Evolutionary conservation across 2,888 invertebrate genomes (phyloP).

Genomic region (Phanerotoma sp.): DNA sequence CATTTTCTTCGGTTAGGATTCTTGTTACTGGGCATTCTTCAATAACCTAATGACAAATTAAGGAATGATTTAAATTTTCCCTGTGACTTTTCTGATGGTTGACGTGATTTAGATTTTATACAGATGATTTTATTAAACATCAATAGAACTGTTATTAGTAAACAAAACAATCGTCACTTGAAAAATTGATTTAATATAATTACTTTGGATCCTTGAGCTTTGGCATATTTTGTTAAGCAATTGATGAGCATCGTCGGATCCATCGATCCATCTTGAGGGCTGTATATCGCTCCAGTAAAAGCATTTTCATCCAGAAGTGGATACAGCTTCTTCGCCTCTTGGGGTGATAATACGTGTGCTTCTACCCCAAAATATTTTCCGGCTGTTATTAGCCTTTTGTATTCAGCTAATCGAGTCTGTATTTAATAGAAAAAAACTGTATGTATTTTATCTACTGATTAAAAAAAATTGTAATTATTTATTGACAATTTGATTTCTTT

Average conservation of each 20-base stretch:
- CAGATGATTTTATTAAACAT: no score
- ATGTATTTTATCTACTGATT: background rate
- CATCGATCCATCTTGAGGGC: slow-evolving; percentile 79
- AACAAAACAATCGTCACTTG: background rate
- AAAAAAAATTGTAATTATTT: background rate
- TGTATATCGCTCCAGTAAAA: slow-evolving; percentile 75
- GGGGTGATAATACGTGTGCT: slow-evolving; percentile 70
- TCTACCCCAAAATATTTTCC: slow-evolving; percentile 79
- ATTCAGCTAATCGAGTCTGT: slow-evolving; percentile 79
- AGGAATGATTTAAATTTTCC: background rate
- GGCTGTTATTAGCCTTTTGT: slow-evolving; percentile 75
- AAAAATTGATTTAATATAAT: slow-evolving; percentile 28
- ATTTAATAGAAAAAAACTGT: background rate
- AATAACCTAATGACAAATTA: slow-evolving; percentile 61
- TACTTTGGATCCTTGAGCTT: slow-evolving; percentile 71
- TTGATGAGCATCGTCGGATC: slow-evolving; percentile 82
- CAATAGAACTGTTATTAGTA: no score
- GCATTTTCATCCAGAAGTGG: slow-evolving; percentile 75
- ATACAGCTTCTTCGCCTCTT: slow-evolving; percentile 74
- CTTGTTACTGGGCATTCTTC: slow-evolving; percentile 76
- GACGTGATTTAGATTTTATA: no score
- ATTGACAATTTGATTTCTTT: background rate
- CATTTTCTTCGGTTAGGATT: slow-evolving; percentile 67
- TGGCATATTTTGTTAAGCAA: slow-evolving; percentile 74
- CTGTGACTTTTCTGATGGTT: no score